phyloP scores from a whole-genome alignment of 2,888 invertebrate genomes.

The Xanthorhoe spadicearia region DNA sequence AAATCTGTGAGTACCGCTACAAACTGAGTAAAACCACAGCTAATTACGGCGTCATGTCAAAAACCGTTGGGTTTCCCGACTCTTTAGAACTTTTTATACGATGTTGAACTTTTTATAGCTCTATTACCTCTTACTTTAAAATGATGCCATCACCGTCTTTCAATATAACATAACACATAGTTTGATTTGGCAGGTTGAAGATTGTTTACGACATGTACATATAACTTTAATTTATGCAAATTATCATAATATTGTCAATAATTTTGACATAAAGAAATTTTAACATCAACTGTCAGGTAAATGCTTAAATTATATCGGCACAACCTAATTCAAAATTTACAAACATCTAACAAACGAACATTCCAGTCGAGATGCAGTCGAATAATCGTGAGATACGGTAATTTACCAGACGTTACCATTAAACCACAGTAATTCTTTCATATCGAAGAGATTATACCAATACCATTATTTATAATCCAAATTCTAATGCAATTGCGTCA shows the following conservation, averaged over 20 bases:
- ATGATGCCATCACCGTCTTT: neutral
- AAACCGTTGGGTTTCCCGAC: conserved; percentile 3
- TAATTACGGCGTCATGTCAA: conserved; percentile 1
- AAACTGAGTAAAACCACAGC: conserved; percentile 10
- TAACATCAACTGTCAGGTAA: neutral
- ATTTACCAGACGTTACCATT: conserved; percentile 54
- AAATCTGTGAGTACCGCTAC: conserved; percentile 23
- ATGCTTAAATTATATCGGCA: conserved; percentile 2
- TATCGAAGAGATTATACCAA: conserved; percentile 59
- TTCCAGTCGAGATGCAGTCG: conserved; percentile 47
- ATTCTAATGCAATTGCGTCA: conserved; percentile 66
- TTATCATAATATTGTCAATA: neutral
- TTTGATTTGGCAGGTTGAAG: neutral
- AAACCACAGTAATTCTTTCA: conserved; percentile 62
- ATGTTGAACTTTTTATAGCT: neutral
- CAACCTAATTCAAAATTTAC: conserved; percentile 12
- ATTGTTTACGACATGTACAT: neutral
- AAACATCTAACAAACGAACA: conserved; percentile 42
- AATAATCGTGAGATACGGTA: conserved; percentile 49
- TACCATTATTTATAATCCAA: conserved; percentile 60
- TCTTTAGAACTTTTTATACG: neutral
- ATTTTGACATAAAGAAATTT: neutral
- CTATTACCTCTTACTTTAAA: neutral
- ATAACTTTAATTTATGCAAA: neutral
- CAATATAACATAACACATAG: neutral